Percentiles rank a stretch among this genome's conserved stretches.
These are phyloP conservation scores for Drosophila macrospina DNA, from an alignment of 2,888 invertebrate genomes.

Conservation along the genomic window DNA sequence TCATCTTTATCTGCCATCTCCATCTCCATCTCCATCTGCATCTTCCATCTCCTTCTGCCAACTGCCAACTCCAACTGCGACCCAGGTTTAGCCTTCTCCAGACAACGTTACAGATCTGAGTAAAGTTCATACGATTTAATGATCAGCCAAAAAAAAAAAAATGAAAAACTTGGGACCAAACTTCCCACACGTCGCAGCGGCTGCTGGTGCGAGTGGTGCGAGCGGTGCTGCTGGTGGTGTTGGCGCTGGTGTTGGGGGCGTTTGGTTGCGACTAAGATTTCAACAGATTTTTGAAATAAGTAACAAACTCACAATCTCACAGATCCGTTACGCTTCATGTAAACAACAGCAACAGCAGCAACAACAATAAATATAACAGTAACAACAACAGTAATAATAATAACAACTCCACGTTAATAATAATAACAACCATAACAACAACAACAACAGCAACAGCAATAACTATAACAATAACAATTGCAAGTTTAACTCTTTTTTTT, in stretches of 20 bases:
- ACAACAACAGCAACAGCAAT: slow-evolving; percentile 44
- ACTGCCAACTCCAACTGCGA: neutral
- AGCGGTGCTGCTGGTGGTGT: slow-evolving; percentile 4
- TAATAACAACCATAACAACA: slow-evolving; percentile 65
- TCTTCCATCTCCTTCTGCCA: slow-evolving; percentile 3
- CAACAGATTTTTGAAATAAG: slow-evolving; percentile 77
- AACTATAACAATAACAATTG: slow-evolving; percentile 56
- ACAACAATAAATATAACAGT: slow-evolving; percentile 32
- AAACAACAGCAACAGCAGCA: slow-evolving; percentile 40
- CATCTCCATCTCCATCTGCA: slow-evolving; percentile 5
- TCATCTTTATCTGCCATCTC: neutral
- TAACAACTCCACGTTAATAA: slow-evolving; percentile 49
- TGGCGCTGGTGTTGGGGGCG: slow-evolving; percentile 16
- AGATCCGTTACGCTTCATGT: slow-evolving; percentile 58
- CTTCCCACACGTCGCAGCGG: slow-evolving; percentile 45
- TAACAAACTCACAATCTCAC: slow-evolving; percentile 56
- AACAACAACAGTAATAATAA: slow-evolving; percentile 48
- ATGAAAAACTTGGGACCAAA: slow-evolving; percentile 34
- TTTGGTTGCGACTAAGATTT: slow-evolving; percentile 55
- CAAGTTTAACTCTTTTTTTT: slow-evolving; percentile 61
- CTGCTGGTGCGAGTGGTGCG: neutral
- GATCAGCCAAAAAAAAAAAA: slow-evolving; percentile 74
- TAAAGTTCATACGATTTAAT: slow-evolving; percentile 79
- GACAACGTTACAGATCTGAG: slow-evolving; percentile 67
- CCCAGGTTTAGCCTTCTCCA: slow-evolving; percentile 19